phyloP scores from a whole-genome alignment of 2,797 vertebrate species.

The Percopsis omiscomaycus region DNA sequence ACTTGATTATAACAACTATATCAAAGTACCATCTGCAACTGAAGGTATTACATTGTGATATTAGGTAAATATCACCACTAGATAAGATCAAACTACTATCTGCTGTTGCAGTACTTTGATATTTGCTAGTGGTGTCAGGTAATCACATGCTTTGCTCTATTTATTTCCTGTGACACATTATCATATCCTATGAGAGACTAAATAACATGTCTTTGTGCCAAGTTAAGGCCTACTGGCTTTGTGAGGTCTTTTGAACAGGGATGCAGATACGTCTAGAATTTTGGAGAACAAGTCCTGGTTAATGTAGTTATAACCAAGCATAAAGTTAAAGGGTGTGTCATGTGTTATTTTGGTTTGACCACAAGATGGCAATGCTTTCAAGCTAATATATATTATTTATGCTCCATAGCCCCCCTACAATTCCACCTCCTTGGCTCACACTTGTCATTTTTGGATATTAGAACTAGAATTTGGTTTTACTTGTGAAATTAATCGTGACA shows the following conservation, averaged over 20 bases:
- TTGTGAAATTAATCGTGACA: background rate
- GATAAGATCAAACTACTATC: background rate
- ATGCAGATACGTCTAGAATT: background rate
- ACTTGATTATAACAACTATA: background rate
- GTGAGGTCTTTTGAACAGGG: background rate
- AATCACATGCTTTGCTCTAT: slow-evolving; percentile 54
- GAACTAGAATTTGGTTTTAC: background rate
- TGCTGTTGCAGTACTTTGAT: slow-evolving; percentile 15
- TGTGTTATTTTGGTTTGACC: slow-evolving; percentile 24
- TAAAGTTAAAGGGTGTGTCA: background rate
- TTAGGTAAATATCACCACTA: background rate
- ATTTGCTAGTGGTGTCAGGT: slow-evolving; percentile 20
- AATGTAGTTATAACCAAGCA: no score
- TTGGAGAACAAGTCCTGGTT: no score
- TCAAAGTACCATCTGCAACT: background rate
- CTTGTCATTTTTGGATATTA: background rate
- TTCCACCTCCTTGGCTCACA: no score
- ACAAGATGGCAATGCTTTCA: slow-evolving; percentile 55
- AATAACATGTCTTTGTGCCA: slow-evolving; percentile 11
- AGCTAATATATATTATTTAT: background rate
- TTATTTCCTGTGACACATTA: slow-evolving; percentile 55
- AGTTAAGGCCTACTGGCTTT: slow-evolving; percentile 4
- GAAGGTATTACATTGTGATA: background rate
- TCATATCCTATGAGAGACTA: slow-evolving; percentile 1
- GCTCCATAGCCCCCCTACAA: background rate